Percentiles rank a stretch among this genome's conserved stretches.
These are phyloP conservation scores for Microplitis manilae DNA, from an alignment of 2,888 invertebrate species.

Conservation along the genomic window DNA sequence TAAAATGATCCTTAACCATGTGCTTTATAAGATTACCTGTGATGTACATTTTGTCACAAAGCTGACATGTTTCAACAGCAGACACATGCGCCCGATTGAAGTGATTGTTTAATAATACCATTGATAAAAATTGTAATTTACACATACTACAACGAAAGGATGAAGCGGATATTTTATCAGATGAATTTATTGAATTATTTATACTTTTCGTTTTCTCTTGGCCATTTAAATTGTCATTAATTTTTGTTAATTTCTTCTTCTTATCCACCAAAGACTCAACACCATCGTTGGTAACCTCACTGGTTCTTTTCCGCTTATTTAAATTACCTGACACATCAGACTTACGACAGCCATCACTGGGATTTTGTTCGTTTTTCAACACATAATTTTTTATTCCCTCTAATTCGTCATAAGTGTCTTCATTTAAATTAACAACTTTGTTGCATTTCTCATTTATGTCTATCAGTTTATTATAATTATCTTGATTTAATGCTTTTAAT, in stretches of 20 bases:
- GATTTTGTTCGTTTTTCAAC: background rate
- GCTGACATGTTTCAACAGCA: conserved; percentile 51
- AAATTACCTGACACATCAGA: too few species aligned
- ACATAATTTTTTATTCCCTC: background rate
- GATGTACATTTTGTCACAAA: conserved; percentile 53
- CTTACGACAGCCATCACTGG: background rate
- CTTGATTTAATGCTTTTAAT: background rate
- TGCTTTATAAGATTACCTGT: conserved; percentile 53
- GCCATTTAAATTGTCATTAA: background rate
- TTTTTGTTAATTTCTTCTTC: background rate
- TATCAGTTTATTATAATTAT: background rate
- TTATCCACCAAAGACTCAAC: background rate
- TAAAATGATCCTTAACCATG: conserved; percentile 54
- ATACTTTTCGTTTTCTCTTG: background rate
- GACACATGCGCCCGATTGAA: conserved; percentile 49
- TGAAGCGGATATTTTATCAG: background rate
- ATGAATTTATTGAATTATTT: background rate
- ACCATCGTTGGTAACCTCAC: background rate
- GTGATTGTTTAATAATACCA: conserved; percentile 45
- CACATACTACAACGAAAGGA: conserved; percentile 46
- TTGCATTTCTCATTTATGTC: background rate
- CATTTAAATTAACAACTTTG: conserved; percentile 4
- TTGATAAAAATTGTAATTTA: conserved; percentile 41
- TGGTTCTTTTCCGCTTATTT: background rate
- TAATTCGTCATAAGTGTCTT: background rate